Base-by-base conservation (phyloP, 2,113 vertebrate species). In the Megalops atlanticus region DNA sequence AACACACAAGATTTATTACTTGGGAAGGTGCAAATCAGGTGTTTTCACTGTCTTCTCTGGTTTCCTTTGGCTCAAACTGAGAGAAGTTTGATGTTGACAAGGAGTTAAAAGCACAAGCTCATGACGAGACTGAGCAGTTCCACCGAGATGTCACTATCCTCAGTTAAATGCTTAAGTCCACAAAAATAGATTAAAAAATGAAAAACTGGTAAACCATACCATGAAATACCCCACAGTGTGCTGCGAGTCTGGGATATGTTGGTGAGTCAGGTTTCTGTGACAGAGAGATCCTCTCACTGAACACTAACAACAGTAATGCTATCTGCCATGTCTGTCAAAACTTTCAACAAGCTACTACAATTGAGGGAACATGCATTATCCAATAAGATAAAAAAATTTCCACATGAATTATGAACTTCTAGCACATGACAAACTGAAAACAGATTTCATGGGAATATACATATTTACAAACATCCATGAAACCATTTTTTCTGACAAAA, bases 61-160 rank as follows among this genome's bases (percentile, higher is more conserved):
- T 88, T 91, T 90, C 89, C 87, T 92, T 89, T 88, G 88, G 89
- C 91, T 91, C 91, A 91, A 90, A 93, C 78, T 84, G 90, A n/a
- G 91, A 93, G 90, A 91, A 93, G 91, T 92, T 92, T 92, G 91
- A 91, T 93, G 93, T 93, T 92, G 94, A 91, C 87, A 87, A 92
- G 90, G 90, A 93, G 92, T 92, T 93, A 92, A 92, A 88, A 77
- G 90, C 90, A n/a, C n/a, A n/a, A n/a, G n/a, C n/a, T n/a, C n/a
- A n/a, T n/a, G n/a, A n/a, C n/a, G n/a, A n/a, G n/a, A n/a, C n/a
- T n/a, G n/a, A n/a, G n/a, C n/a, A n/a, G n/a, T n/a, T n/a, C n/a
- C n/a, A n/a, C n/a, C n/a, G n/a, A n/a, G n/a, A n/a, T n/a, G n/a
- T n/a, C n/a, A n/a, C n/a, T n/a, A n/a, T n/a, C n/a, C n/a, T n/a